Conservation (phyloP, 2,113 vertebrate genomes). For the Mesoclemmys tuberculata region DNA sequence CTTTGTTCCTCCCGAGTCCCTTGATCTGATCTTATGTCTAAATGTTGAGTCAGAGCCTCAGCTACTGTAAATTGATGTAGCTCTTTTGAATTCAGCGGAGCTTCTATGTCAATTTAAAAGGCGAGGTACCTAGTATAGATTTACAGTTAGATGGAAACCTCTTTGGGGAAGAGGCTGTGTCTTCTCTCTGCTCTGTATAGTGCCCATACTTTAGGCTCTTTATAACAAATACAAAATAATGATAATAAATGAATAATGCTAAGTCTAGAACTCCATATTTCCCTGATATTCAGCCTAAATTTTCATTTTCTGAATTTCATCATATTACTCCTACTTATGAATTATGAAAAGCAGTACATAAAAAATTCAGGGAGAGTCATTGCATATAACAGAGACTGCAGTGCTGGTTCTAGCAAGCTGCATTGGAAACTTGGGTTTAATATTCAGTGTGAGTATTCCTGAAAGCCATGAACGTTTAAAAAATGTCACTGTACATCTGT, state of each 20-base stretch:
- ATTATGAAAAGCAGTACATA: not conserved
- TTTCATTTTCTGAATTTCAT: not conserved
- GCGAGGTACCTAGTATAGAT: not conserved
- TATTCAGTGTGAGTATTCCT: accelerated
- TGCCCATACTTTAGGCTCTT: not conserved
- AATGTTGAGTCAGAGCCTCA: not conserved
- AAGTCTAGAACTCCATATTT: not conserved
- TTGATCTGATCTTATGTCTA: not conserved
- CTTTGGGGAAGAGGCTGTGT: not conserved
- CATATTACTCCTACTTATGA: not conserved
- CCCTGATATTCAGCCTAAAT: not conserved
- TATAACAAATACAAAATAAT: not conserved
- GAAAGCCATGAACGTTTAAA: not conserved
- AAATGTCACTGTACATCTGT: accelerated
- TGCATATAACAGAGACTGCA: not conserved
- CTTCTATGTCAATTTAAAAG: not conserved
- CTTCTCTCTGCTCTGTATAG: not conserved
- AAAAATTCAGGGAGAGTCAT: not conserved
- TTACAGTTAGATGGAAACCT: not conserved
- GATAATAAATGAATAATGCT: not conserved
- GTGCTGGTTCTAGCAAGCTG: not conserved
- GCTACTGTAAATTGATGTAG: not conserved
- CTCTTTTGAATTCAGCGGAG: not conserved
- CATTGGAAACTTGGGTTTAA: not conserved
- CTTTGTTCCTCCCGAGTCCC: not conserved